These are phyloP conservation scores for Meriones unguiculatus DNA, from an alignment of 2,113 vertebrate genomes.

Conservation along the genomic window DNA sequence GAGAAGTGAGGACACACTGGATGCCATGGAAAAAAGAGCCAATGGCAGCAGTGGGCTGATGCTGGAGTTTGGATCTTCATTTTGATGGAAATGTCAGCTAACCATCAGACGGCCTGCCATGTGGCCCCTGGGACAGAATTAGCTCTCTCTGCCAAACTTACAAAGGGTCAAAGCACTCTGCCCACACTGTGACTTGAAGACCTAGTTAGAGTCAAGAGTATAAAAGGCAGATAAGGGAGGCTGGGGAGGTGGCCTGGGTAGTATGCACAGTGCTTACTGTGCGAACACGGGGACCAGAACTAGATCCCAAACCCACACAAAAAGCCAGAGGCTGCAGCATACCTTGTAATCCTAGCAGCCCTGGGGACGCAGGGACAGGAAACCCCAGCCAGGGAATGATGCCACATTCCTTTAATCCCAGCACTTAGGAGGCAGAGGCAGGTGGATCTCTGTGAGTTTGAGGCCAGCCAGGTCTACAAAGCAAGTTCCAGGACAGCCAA, in stretches of 20 bases:
- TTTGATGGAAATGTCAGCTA: background rate
- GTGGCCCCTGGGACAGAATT: background rate
- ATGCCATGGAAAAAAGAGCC: background rate
- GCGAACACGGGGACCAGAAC: background rate
- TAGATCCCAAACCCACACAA: background rate
- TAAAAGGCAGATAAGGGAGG: background rate
- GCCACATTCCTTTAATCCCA: background rate
- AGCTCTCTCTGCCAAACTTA: background rate
- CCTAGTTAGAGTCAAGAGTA: background rate
- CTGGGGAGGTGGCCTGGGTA: background rate
- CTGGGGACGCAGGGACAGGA: background rate
- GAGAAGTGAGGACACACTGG: background rate
- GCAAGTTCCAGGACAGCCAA: background rate
- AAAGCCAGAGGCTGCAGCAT: background rate
- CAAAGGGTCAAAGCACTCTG: background rate
- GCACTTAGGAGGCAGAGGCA: background rate
- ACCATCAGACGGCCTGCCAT: slow-evolving; percentile 13
- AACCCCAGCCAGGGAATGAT: no score
- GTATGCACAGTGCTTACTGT: background rate
- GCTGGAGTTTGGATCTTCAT: background rate
- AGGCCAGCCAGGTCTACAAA: background rate
- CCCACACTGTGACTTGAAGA: background rate
- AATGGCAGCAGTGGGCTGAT: background rate
- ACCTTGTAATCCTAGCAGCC: background rate
- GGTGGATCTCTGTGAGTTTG: background rate